Evolutionary conservation across 2,888 invertebrate genomes (phyloP).

Genomic region (Ormyrus pomaceus): DNA sequence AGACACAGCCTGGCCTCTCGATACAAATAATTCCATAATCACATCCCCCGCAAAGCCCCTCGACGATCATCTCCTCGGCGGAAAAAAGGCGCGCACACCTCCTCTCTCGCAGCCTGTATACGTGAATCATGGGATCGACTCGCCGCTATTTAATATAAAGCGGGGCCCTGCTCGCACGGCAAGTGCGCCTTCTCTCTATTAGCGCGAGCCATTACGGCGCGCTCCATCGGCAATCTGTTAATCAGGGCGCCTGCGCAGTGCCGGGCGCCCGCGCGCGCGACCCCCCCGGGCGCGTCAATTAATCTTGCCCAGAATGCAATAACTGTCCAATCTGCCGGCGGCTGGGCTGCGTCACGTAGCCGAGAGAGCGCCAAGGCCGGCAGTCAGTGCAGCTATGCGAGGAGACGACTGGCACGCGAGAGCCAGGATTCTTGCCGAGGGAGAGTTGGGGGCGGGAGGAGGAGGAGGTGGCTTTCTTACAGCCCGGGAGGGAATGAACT

Average conservation of each 20-base stretch:
- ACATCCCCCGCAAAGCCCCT: too few relatives aligned
- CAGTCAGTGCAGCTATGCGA: slow-evolving; percentile 56
- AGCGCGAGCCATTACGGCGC: slow-evolving; percentile 1
- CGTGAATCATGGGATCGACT: slow-evolving; percentile 27
- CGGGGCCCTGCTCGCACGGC: too few relatives aligned
- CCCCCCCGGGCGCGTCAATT: slow-evolving; percentile 70
- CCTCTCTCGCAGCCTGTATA: too few relatives aligned
- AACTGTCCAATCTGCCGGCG: slow-evolving; percentile 74
- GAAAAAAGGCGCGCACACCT: too few relatives aligned
- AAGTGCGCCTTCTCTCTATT: slow-evolving; percentile 20
- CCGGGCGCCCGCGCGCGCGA: neutral
- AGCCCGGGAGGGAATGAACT: slow-evolving; percentile 10
- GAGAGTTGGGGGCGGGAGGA: neutral
- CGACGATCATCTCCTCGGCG: too few relatives aligned
- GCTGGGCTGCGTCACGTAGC: slow-evolving; percentile 70
- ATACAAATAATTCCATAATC: too few relatives aligned
- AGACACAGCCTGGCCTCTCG: too few relatives aligned
- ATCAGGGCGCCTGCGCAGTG: slow-evolving; percentile 65
- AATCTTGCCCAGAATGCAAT: slow-evolving; percentile 76
- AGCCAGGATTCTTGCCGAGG: slow-evolving; percentile 20
- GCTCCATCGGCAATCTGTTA: slow-evolving; percentile 69
- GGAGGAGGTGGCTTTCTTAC: too few relatives aligned
- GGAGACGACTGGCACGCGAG: slow-evolving; percentile 12
- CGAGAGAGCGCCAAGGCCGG: slow-evolving; percentile 11
- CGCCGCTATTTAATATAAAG: slow-evolving; percentile 38